Evolutionary conservation across 2,797 vertebrate species (phyloP).

Genomic region (Petrocephalus sullivani): DNA sequence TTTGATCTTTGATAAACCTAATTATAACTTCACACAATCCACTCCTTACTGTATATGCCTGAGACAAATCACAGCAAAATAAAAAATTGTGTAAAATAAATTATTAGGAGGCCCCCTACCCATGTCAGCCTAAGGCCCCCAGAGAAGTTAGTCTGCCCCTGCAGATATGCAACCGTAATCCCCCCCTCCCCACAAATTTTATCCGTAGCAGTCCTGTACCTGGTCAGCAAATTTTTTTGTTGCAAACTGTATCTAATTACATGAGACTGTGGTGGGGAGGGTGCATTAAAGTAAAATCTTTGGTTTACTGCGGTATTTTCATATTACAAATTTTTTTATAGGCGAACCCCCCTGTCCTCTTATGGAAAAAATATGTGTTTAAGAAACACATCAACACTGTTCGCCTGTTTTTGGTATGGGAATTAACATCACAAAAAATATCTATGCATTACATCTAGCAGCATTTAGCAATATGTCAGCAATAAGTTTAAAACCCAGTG

Average conservation of each 20-base stretch:
- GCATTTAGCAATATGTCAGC: background rate
- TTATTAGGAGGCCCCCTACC: no score
- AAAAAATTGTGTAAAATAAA: background rate
- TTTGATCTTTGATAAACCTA: background rate
- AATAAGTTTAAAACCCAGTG: constrained; percentile 37
- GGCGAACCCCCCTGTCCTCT: background rate
- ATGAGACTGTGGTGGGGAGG: background rate
- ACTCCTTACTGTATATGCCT: background rate
- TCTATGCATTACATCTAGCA: background rate
- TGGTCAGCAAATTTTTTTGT: background rate
- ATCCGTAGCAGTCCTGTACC: no score
- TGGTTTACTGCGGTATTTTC: background rate
- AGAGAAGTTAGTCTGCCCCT: no score
- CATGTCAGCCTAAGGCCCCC: no score
- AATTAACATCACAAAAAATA: no score
- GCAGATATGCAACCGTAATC: no score
- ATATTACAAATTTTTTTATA: background rate
- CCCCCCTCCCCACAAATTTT: no score
- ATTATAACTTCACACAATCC: background rate
- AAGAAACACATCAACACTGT: background rate
- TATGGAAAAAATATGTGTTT: background rate
- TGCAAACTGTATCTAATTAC: background rate
- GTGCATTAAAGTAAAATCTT: background rate
- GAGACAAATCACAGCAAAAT: background rate
- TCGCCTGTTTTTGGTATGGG: no score